A percentile compares a stretch with the other conserved stretches of the same genome.
These are phyloP conservation scores for Beris chalybata DNA, from an alignment of 2,888 invertebrate genomes.

Conservation along the genomic window DNA sequence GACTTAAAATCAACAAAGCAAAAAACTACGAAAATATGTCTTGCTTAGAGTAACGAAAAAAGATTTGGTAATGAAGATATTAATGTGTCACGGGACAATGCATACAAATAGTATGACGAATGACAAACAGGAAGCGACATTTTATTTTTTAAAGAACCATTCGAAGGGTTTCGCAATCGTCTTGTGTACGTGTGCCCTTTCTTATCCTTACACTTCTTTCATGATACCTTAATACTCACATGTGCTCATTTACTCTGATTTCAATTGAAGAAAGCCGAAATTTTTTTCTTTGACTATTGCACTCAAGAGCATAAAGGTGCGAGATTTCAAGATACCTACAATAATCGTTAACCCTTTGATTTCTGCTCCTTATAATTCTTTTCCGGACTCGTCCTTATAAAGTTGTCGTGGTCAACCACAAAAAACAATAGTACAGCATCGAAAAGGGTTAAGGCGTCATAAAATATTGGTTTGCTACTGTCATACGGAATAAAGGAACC, in stretches of 20 bases:
- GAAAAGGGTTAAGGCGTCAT: neutral
- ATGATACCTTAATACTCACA: no score
- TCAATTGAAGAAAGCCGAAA: no score
- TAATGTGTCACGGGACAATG: conserved; percentile 43
- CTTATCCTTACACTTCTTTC: no score
- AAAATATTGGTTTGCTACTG: neutral
- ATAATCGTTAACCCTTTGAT: conserved; percentile 12
- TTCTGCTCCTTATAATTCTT: neutral
- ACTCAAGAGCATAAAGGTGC: no score
- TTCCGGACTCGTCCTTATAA: conserved; percentile 14
- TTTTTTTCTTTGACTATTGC: no score
- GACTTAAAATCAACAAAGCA: conserved; percentile 1
- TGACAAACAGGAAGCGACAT: conserved; percentile 42
- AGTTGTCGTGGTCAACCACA: conserved; percentile 29
- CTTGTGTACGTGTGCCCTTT: no score
- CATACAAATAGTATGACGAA: conserved; percentile 42
- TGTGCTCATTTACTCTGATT: no score
- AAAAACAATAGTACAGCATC: conserved; percentile 12
- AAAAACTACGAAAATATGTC: neutral
- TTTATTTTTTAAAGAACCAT: conserved; percentile 32
- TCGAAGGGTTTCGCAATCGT: no score
- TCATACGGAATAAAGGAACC: neutral
- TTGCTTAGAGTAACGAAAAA: neutral
- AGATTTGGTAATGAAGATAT: conserved; percentile 42
- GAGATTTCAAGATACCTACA: no score